These are phyloP conservation scores for Platerodrilus igneus DNA, from an alignment of 2,888 invertebrate species.

Conservation along the genomic window DNA sequence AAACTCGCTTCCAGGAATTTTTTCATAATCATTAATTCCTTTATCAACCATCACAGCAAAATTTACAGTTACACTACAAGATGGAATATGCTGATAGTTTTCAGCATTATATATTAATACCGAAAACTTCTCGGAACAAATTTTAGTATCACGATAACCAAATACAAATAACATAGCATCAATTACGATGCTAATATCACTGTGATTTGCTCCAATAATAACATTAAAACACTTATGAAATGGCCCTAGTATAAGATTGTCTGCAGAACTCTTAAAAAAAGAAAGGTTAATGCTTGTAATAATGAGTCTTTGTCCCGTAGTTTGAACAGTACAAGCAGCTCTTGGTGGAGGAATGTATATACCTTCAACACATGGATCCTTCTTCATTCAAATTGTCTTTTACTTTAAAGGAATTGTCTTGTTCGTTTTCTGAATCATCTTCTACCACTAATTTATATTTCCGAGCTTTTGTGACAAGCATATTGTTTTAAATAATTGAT, in stretches of 20 bases:
- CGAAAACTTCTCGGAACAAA: conserved; percentile 92
- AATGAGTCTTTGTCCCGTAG: conserved; percentile 77
- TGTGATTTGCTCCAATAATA: conserved; percentile 97
- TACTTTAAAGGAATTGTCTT: too few relatives aligned
- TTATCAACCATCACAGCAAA: conserved; percentile 79
- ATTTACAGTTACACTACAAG: conserved; percentile 84
- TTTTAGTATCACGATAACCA: conserved; percentile 92
- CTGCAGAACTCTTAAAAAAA: conserved; percentile 97
- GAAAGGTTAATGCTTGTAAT: conserved; percentile 86
- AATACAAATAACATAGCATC: conserved; percentile 99
- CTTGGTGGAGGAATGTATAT: conserved; percentile 80
- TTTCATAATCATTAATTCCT: conserved; percentile 65
- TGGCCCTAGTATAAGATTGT: conserved; percentile 78
- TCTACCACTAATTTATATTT: too few relatives aligned
- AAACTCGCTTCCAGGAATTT: conserved; percentile 74
- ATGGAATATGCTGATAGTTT: conserved; percentile 64
- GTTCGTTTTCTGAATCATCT: too few relatives aligned
- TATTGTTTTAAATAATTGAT: too few relatives aligned
- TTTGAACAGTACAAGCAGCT: conserved; percentile 65
- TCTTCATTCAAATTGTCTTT: too few relatives aligned
- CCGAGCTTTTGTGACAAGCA: too few relatives aligned
- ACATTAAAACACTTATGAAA: conserved; percentile 97
- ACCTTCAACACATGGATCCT: conserved; percentile 72
- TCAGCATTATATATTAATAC: conserved; percentile 90
- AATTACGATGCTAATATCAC: conserved; percentile 98